Evolutionary conservation across 2,888 invertebrate genomes (phyloP).

Genomic region (Pedicia rivosa): DNA sequence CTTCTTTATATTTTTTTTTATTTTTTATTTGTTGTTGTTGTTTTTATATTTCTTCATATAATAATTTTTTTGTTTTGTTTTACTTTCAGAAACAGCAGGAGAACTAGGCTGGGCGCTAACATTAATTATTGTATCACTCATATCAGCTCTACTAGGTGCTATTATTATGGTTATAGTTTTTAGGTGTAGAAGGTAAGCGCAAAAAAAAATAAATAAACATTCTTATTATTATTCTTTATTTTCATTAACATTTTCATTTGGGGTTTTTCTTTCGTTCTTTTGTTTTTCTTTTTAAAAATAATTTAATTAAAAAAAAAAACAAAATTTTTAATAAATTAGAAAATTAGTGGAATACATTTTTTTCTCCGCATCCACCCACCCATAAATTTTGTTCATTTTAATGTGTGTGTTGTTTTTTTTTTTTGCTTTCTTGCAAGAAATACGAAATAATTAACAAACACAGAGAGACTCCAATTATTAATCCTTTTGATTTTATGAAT

Average conservation of each 20-base stretch:
- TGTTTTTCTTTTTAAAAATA: background rate
- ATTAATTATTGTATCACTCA: constrained; percentile 49
- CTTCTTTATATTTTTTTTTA: no score
- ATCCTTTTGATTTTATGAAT: no score
- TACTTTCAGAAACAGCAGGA: constrained; percentile 32
- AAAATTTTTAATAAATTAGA: background rate
- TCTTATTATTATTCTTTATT: background rate
- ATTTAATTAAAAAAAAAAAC: background rate
- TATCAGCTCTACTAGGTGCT: constrained; percentile 53
- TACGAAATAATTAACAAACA: no score
- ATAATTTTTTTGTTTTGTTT: constrained; percentile 5
- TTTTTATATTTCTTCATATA: constrained; percentile 2
- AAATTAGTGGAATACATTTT: no score
- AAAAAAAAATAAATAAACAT: background rate
- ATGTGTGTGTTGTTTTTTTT: no score
- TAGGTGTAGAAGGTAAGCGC: constrained; percentile 32
- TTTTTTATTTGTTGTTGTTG: no score
- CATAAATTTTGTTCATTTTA: no score
- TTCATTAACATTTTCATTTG: no score
- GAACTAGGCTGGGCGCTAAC: constrained; percentile 55
- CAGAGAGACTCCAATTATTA: no score
- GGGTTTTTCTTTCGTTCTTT: no score
- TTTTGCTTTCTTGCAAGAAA: no score
- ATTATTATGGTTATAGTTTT: constrained; percentile 54
- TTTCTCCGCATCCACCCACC: no score